These are phyloP conservation scores for Leistus spinibarbis DNA, from an alignment of 2,888 invertebrate species.

Conservation along the genomic window DNA sequence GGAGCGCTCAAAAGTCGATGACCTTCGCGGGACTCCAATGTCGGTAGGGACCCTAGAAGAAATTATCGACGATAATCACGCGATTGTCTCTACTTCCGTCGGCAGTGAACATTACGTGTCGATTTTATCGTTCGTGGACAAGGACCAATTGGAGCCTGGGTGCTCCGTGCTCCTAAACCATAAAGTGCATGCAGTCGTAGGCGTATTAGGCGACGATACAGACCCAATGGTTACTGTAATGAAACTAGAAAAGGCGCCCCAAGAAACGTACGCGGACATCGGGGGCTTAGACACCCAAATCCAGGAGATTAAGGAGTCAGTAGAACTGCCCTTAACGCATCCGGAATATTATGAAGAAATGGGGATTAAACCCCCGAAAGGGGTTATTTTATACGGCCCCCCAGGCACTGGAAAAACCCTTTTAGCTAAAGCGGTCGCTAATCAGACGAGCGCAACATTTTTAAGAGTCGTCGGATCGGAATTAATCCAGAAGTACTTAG, in stretches of 20 bases:
- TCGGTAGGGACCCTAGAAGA: constrained; percentile 99
- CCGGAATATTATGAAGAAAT: constrained; percentile 99
- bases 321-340: constrained; percentile 97
- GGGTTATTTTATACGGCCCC: constrained; percentile 96
- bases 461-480: constrained; percentile 99
- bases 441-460: constrained; percentile 99
- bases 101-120: constrained; percentile 99
- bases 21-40: constrained; percentile 98
- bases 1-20: constrained; percentile 97
- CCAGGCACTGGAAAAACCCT: constrained; percentile 99
- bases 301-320: constrained; percentile 97
- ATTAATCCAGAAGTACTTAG: constrained; percentile 97
- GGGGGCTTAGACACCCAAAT: constrained; percentile 97
- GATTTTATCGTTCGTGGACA: constrained; percentile 98
- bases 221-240: constrained; percentile 99
- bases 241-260: constrained; percentile 99
- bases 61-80: constrained; percentile 99
- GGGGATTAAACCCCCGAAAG: constrained; percentile 99
- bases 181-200: constrained; percentile 99
- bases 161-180: constrained; percentile 98
- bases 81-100: constrained; percentile 98
- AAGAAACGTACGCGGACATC: constrained; percentile 99
- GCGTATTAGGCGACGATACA: constrained; percentile 97
- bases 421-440: constrained; percentile 98
- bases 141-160: constrained; percentile 98